Conservation (phyloP, 2,888 invertebrate genomes). For the Synanthedon formicaeformis region DNA sequence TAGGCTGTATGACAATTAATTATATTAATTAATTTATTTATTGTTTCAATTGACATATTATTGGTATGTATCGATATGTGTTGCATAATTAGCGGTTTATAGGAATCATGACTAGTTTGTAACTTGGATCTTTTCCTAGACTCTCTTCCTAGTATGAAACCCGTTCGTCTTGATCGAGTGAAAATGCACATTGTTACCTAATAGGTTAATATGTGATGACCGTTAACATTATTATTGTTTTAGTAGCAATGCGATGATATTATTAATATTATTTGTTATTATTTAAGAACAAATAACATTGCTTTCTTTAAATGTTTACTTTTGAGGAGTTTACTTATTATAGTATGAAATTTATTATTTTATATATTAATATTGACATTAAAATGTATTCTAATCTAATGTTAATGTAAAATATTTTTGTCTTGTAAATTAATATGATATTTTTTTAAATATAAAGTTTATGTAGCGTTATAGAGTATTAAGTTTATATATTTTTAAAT, state of each 20-base stretch:
- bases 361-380: too few relatives aligned
- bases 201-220: constrained; percentile 8
- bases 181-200: constrained; percentile 38
- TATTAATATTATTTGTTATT: not conserved
- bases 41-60: too few relatives aligned
- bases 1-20: too few relatives aligned
- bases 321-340: not conserved
- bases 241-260: not conserved
- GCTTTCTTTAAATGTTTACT: not conserved
- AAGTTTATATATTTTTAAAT: too few relatives aligned
- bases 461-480: too few relatives aligned
- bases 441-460: too few relatives aligned
- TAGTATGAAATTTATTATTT: not conserved
- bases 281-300: not conserved
- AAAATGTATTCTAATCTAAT: too few relatives aligned
- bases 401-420: too few relatives aligned
- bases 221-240: not conserved
- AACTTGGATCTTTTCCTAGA: constrained; percentile 19
- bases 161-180: constrained; percentile 21
- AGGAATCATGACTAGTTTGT: not conserved
- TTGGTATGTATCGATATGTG: not conserved
- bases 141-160: constrained; percentile 31
- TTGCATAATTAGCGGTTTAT: not conserved
- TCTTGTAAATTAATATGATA: too few relatives aligned
- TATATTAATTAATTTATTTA: too few relatives aligned